Evolutionary conservation across 1,140 invertebrate genomes (phyloP).

Genomic region (Hyles euphorbiae): DNA sequence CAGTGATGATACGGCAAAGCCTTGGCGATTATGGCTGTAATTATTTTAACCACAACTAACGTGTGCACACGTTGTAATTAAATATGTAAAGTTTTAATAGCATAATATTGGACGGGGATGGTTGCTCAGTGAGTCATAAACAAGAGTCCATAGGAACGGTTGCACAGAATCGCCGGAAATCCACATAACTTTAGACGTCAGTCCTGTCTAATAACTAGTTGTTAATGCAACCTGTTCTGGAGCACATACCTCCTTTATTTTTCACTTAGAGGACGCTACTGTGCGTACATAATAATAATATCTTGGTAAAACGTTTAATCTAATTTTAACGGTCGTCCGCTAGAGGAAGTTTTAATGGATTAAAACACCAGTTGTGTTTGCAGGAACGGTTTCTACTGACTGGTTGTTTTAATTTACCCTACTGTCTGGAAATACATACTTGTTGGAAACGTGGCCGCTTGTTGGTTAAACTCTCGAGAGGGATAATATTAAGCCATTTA

Average conservation of each 20-base stretch:
- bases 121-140: slow-evolving; percentile 7
- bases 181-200: slow-evolving; percentile 30
- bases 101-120: neutral
- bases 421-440: no score
- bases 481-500: no score
- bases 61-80: slow-evolving; percentile 8
- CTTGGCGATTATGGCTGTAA: no score
- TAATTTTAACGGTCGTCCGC: slow-evolving; percentile 33
- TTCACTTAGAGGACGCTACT: slow-evolving; percentile 22
- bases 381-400: no score
- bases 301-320: slow-evolving; percentile 24
- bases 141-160: slow-evolving; percentile 7
- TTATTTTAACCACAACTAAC: no score
- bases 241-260: slow-evolving; percentile 14
- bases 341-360: slow-evolving; percentile 30
- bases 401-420: no score
- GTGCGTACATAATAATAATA: slow-evolving; percentile 4
- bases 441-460: slow-evolving; percentile 1
- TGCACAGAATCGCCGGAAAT: slow-evolving; percentile 42
- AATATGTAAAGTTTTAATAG: slow-evolving; percentile 5
- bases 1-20: no score
- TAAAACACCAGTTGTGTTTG: neutral
- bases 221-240: slow-evolving; percentile 16
- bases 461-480: no score
- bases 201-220: slow-evolving; percentile 22